These are phyloP conservation scores for Danaus melanippus DNA, from an alignment of 1,140 invertebrate genomes.

Conservation along the genomic window DNA sequence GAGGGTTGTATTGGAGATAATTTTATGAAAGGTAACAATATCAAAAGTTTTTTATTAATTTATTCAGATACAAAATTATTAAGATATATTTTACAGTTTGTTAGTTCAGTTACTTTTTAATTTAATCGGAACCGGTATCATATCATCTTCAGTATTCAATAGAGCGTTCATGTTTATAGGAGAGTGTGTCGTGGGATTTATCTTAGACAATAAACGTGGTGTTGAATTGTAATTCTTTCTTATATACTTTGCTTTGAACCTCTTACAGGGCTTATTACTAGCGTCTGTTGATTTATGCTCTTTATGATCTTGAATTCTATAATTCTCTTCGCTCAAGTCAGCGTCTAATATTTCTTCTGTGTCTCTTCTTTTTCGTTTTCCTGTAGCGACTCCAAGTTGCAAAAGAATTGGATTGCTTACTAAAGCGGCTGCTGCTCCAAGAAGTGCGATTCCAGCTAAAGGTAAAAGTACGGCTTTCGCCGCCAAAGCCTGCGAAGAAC, in stretches of 20 bases:
- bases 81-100: constrained; percentile 2
- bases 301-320: not conserved
- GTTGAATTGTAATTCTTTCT: constrained; percentile 13
- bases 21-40: too few species aligned
- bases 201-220: constrained; percentile 14
- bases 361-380: constrained; percentile 57
- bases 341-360: constrained; percentile 38
- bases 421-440: constrained; percentile 84
- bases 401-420: constrained; percentile 83
- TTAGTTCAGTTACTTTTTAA: constrained; percentile 19
- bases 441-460: constrained; percentile 82
- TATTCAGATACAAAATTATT: not conserved
- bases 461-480: constrained; percentile 79
- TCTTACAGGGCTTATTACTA: not conserved
- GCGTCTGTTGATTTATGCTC: not conserved
- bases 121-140: constrained; percentile 40
- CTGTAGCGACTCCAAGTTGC: constrained; percentile 80
- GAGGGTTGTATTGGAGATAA: too few species aligned
- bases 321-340: constrained; percentile 16
- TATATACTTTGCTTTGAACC: constrained; percentile 12
- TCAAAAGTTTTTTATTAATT: too few species aligned
- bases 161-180: constrained; percentile 9
- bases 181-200: constrained; percentile 11
- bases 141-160: constrained; percentile 18
- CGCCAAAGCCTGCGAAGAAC: constrained; percentile 49